A percentile compares a stretch with the other conserved stretches of the same genome.
These are phyloP conservation scores for Drosophila parabipectinata DNA, from an alignment of 1,140 invertebrate species.

Conservation along the genomic window DNA sequence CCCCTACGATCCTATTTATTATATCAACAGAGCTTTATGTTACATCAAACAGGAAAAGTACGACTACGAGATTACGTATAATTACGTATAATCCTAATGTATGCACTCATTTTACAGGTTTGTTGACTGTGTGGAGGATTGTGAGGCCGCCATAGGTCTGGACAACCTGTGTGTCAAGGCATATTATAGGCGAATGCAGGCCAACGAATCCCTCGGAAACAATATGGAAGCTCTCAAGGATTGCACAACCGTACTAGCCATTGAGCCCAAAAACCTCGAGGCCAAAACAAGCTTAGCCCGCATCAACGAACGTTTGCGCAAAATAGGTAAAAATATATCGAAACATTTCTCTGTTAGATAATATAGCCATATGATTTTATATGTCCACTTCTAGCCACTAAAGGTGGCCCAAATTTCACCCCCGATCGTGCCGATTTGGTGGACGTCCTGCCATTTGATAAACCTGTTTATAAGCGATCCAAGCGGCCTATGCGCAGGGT, in stretches of 20 bases:
- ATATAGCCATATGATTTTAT: neutral
- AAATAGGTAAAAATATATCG: constrained; percentile 43
- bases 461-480: constrained; percentile 87
- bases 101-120: constrained; percentile 39
- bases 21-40: constrained; percentile 94
- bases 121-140: constrained; percentile 71
- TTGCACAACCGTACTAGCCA: constrained; percentile 71
- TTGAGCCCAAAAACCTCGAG: constrained; percentile 77
- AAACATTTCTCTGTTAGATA: neutral
- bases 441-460: constrained; percentile 86
- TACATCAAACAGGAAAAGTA: constrained; percentile 93
- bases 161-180: constrained; percentile 73
- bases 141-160: constrained; percentile 67
- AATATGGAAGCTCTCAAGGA: constrained; percentile 80
- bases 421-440: constrained; percentile 84
- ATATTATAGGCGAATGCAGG: constrained; percentile 83
- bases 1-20: constrained; percentile 91
- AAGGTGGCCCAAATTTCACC: constrained; percentile 77
- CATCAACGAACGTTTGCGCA: constrained; percentile 64
- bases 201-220: constrained; percentile 75
- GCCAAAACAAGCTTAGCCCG: constrained; percentile 70
- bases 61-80: neutral
- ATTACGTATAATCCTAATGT: neutral
- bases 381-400: constrained; percentile 47
- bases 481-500: constrained; percentile 86